phyloP scores from a whole-genome alignment of 2,888 invertebrate genomes.

The Meandrusa payeni region DNA sequence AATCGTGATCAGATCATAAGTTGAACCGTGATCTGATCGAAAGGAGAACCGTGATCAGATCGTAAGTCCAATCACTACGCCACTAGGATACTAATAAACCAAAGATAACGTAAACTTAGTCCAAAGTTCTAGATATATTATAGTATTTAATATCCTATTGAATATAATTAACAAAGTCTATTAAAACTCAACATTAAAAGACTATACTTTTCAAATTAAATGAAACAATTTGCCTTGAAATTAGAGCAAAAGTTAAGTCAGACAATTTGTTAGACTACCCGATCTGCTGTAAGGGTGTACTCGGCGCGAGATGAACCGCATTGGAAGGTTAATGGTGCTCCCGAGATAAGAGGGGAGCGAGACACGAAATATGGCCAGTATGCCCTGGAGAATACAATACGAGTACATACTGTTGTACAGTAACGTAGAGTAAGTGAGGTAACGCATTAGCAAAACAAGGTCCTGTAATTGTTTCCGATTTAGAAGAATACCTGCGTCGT shows the following conservation, averaged over 20 bases:
- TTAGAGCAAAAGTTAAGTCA: slow-evolving; percentile 22
- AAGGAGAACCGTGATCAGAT: no score
- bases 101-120: no score
- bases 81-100: no score
- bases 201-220: slow-evolving; percentile 17
- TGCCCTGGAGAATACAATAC: slow-evolving; percentile 1
- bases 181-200: slow-evolving; percentile 16
- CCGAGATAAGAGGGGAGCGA: slow-evolving; percentile 25
- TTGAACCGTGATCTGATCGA: no score
- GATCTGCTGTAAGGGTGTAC: slow-evolving; percentile 20
- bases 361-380: slow-evolving; percentile 21
- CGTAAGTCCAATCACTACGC: no score
- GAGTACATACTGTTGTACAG: slow-evolving; percentile 10
- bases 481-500: background rate
- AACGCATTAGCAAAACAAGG: slow-evolving; percentile 5
- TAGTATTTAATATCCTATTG: no score
- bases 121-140: no score
- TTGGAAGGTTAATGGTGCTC: slow-evolving; percentile 29
- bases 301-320: slow-evolving; percentile 29
- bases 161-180: no score
- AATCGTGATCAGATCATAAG: no score
- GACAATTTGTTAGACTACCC: slow-evolving; percentile 18
- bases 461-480: slow-evolving; percentile 17
- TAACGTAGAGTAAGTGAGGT: slow-evolving; percentile 13
- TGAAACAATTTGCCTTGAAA: slow-evolving; percentile 19